These are phyloP conservation scores for Papilio machaon DNA, from an alignment of 1,140 invertebrate species.

Conservation along the genomic window DNA sequence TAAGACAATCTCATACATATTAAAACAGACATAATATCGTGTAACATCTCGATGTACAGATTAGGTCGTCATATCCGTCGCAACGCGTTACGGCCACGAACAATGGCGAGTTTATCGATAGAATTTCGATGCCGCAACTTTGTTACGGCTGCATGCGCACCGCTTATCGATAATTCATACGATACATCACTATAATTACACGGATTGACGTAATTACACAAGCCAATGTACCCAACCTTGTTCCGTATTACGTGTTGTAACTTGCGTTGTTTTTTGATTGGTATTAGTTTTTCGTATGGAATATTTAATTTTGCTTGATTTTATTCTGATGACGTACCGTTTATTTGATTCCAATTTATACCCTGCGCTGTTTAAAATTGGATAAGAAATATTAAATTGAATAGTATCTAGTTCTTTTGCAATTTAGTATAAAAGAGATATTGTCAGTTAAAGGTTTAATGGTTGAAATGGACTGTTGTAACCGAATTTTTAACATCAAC, in stretches of 20 bases:
- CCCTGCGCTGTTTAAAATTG: no score
- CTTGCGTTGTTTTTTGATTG: not conserved
- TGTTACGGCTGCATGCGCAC: slow-evolving; percentile 25
- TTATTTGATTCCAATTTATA: no score
- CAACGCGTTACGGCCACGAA: slow-evolving; percentile 21
- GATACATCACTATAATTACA: slow-evolving; percentile 35
- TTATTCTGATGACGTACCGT: not conserved
- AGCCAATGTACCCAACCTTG: slow-evolving; percentile 12
- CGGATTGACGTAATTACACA: slow-evolving; percentile 29
- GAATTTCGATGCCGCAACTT: slow-evolving; percentile 28
- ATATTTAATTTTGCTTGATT: not conserved
- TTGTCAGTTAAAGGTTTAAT: not conserved
- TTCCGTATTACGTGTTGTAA: slow-evolving; percentile 22
- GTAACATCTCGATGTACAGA: slow-evolving; percentile 8
- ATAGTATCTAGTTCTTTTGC: not conserved
- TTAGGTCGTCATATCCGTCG: slow-evolving; percentile 9
- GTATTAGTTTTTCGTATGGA: not conserved
- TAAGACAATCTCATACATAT: not conserved
- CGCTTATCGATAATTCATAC: slow-evolving; percentile 32
- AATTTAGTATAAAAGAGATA: not conserved
- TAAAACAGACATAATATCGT: not conserved
- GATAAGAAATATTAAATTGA: no score
- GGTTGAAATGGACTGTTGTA: not conserved
- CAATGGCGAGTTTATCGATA: slow-evolving; percentile 35
- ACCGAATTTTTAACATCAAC: not conserved